These are phyloP conservation scores for Rutilus rutilus DNA, from an alignment of 2,113 vertebrate genomes.

Conservation along the genomic window DNA sequence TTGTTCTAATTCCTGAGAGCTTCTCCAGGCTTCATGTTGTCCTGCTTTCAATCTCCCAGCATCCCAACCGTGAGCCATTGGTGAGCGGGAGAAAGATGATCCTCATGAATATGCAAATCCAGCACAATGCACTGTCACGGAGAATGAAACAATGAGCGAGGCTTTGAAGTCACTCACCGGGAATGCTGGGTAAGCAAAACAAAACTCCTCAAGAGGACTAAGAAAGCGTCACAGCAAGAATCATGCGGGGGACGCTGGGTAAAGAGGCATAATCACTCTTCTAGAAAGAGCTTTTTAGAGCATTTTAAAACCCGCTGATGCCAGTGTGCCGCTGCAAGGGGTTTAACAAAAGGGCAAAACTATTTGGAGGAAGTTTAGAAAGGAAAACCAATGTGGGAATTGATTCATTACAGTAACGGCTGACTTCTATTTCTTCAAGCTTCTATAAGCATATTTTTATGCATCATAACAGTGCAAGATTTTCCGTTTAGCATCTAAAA, in stretches of 20 bases:
- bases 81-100: conserved; percentile 42
- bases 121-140: conserved; percentile 61
- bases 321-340: not conserved
- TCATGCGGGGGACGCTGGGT: conserved; percentile 21
- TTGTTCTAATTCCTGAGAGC: conserved; percentile 7
- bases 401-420: not conserved
- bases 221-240: conserved; percentile 69
- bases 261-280: not conserved
- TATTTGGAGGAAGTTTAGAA: not conserved
- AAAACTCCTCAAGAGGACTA: conserved; percentile 63
- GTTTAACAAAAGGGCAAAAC: not conserved
- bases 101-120: conserved; percentile 74
- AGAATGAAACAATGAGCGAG: conserved; percentile 60
- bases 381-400: not conserved
- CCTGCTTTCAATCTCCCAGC: conserved; percentile 38
- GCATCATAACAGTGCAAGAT: not conserved
- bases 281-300: conserved; percentile 19
- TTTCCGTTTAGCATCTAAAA: not conserved
- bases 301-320: not conserved
- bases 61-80: conserved; percentile 54
- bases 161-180: conserved; percentile 69
- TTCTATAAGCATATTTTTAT: not conserved
- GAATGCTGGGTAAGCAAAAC: conserved; percentile 57
- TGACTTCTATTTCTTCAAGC: not conserved
- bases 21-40: conserved; percentile 11